Evolutionary conservation across 1,140 invertebrate genomes (phyloP).

Genomic region (Rhizoglyphus robini): DNA sequence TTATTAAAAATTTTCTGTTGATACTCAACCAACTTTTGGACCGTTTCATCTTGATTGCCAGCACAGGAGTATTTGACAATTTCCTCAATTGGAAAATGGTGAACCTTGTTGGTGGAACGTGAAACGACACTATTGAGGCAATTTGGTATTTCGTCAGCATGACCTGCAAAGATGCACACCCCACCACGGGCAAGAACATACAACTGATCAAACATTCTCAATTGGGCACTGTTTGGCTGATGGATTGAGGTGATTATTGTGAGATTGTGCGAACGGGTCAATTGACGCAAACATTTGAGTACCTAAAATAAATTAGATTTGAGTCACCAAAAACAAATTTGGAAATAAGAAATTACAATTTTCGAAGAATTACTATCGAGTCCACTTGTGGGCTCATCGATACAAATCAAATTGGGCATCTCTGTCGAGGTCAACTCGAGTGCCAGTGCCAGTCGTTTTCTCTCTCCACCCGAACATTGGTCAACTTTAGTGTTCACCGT

Average conservation of each 20-base stretch:
- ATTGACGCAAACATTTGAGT: not conserved
- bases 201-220: constrained; percentile 7
- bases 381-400: constrained; percentile 36
- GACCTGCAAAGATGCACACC: constrained; percentile 5
- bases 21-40: not conserved
- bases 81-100: constrained; percentile 2
- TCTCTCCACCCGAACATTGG: constrained; percentile 55
- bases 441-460: constrained; percentile 80
- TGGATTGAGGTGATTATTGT: constrained; percentile 2
- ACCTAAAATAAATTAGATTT: too few relatives aligned
- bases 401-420: constrained; percentile 13
- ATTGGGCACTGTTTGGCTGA: not conserved
- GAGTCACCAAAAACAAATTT: too few relatives aligned
- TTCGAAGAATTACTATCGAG: constrained; percentile 32
- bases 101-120: too few relatives aligned
- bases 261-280: not conserved
- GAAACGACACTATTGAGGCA: not conserved
- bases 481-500: not conserved
- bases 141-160: not conserved
- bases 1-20: not conserved
- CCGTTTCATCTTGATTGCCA: not conserved
- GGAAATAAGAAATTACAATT: too few relatives aligned
- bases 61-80: constrained; percentile 6
- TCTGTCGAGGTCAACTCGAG: constrained; percentile 62
- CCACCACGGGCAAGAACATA: constrained; percentile 11